Base-by-base conservation (phyloP, 2,888 invertebrate genomes). In the Bellardia bayeri region DNA sequence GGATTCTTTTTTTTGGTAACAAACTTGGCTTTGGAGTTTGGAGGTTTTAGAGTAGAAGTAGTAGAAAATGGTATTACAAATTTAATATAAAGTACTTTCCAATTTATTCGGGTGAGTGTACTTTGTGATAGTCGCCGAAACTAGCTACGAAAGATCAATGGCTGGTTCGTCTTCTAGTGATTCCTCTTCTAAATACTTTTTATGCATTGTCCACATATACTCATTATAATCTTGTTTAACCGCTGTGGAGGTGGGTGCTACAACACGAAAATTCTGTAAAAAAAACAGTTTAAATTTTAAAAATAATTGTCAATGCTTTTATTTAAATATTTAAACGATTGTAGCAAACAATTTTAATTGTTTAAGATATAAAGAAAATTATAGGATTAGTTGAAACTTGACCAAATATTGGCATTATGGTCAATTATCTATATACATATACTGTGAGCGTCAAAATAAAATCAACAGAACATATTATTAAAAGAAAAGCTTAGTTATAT, bases 131-230 rank as follows among this genome's bases (percentile, higher is more conserved):
- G 86, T 92, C 93, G 90, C 91, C 92, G 90, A 93, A 91, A 88
- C 92, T 91, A 61, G 92, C 92, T 68, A 93, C 92, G 94, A 95
- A 66, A 95, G 94, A 91, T 95, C 95, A 86, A 95, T 95, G 75
- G 95, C 95, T 80, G 95, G 92, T 86, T 93, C 93, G 33, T 91
- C 89, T 89, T 93, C 91, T 85, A 92, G 89, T 92, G 97, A 97
- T 93, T 98, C 97, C 80, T 97, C 97, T 85, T 92, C 93, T 74
- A 91, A 95, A 93, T 97, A 97, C 91, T 97, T 97, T 93, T 97
- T 97, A 94, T 97, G 96, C 97, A 98, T 97, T 94, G 98, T 98
- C 98, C 98, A 98, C 97, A 97, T 97, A 91, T 97, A 97, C 93
- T 98, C 97, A 95, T 97, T 97, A 92, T 97, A 97, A 92, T 97